phyloP scores from a whole-genome alignment of 2,113 vertebrate species.

The Formicarius rufipectus region DNA sequence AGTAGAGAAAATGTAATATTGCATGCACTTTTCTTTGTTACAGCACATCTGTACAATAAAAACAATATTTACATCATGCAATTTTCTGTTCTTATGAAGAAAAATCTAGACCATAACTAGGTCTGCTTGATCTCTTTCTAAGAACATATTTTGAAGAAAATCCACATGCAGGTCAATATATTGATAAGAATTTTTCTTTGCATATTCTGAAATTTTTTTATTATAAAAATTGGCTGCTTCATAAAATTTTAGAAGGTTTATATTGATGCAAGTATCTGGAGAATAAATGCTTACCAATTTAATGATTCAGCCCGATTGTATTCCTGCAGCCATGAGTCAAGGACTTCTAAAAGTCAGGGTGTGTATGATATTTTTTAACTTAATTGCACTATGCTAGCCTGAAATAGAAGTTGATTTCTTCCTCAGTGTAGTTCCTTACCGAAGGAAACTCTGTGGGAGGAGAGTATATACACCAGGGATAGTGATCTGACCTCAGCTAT shows the following conservation, averaged over 20 bases:
- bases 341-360: conserved; percentile 23
- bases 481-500: conserved; percentile 38
- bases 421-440: neutral
- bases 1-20: conserved; percentile 55
- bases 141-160: neutral
- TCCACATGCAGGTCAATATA: neutral
- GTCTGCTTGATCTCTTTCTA: conserved; percentile 42
- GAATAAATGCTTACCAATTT: neutral
- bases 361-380: neutral
- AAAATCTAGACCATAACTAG: neutral
- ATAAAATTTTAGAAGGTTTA: neutral
- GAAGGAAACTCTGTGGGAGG: neutral
- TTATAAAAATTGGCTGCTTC: neutral
- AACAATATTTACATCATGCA: conserved; percentile 43
- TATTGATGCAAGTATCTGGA: neutral
- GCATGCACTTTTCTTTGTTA: conserved; percentile 51
- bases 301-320: neutral
- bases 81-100: conserved; percentile 48
- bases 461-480: neutral
- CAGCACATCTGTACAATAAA: conserved; percentile 61
- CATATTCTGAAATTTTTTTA: neutral
- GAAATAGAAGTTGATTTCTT: neutral
- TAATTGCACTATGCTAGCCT: neutral
- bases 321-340: conserved; percentile 42
- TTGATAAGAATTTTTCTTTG: neutral